Base-by-base conservation (phyloP, 2,888 invertebrate genomes). In the Drosophila pegasa region DNA sequence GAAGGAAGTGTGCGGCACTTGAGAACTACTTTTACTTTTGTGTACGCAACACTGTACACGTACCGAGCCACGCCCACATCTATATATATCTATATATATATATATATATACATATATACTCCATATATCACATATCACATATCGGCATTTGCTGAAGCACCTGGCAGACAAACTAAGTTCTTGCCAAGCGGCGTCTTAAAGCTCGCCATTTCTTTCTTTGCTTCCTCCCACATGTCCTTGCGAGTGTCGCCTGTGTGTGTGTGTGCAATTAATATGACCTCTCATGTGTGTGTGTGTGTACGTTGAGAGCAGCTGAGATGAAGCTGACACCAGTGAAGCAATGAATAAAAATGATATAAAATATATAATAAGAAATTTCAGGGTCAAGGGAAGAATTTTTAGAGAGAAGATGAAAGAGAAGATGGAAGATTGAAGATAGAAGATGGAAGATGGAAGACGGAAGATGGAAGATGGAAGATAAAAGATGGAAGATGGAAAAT, bases 11-110 rank as follows among this genome's bases (percentile, higher is more conserved):
- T 72, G 76, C 64, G 66, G 37, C 88, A 87, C 84, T 85, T 74
- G 80, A 88, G 68, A 72, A 80, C 75, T 84, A 85, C 84, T 85
- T 85, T 85, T 88, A 88, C 84, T 88, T 85, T 87, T 88, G 84
- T 88, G 65, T 80, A 83, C 69, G 80, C 84, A 86, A 88, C 72
- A 76, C 76, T 78, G 60, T 75, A 63, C 54, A 57, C 48, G 71
- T 12, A 20, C 27, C 18, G 27, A 16, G 54, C 58, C 58, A 56
- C 71, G 38, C 76, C 71, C 56, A 47, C 54, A 33, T 16, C 3
- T 10, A 22, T 10, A 16, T 8, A 16, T 9, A 43, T 18, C 18
- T 18, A 7, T 18, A 43, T n/a, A 16, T 2, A 35, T 10, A 43
- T 33, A 27, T 29, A 31, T 14, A n/a, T 7, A 20, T 55, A 16